Conservation (phyloP, 2,113 vertebrate species). For the Rhea americana region DNA sequence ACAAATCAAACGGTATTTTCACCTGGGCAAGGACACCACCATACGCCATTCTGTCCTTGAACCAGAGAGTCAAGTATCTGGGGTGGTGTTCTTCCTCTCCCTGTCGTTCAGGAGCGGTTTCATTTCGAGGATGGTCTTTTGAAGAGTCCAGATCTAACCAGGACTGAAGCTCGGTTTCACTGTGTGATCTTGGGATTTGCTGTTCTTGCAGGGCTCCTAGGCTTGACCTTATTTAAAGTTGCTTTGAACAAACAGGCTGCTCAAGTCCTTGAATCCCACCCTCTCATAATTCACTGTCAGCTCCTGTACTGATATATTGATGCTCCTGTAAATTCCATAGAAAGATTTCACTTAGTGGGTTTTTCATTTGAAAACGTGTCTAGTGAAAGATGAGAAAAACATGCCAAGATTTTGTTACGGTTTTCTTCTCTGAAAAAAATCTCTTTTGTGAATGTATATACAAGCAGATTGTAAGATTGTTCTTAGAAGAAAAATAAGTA, state of each 20-base stretch:
- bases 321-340: not conserved
- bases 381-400: not conserved
- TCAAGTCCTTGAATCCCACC: not conserved
- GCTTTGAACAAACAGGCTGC: not conserved
- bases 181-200: not conserved
- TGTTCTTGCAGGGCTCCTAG: not conserved
- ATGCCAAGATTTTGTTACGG: not conserved
- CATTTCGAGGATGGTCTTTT: not conserved
- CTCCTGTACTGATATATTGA: not conserved
- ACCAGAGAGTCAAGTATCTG: not conserved
- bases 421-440: not conserved
- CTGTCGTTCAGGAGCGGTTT: not conserved
- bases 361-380: not conserved
- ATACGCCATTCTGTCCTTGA: not conserved
- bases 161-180: not conserved
- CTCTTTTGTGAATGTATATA: not conserved
- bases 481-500: conserved; percentile 22
- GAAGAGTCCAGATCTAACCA: not conserved
- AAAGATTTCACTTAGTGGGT: not conserved
- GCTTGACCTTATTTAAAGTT: not conserved
- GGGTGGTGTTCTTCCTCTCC: not conserved
- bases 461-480: conserved; percentile 19
- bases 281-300: not conserved
- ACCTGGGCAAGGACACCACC: not conserved
- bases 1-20: not conserved